A percentile compares a stretch with the other conserved stretches of the same genome.
Conservation (phyloP, 2,888 invertebrate genomes). For the Leptinotarsa haldemani region DNA sequence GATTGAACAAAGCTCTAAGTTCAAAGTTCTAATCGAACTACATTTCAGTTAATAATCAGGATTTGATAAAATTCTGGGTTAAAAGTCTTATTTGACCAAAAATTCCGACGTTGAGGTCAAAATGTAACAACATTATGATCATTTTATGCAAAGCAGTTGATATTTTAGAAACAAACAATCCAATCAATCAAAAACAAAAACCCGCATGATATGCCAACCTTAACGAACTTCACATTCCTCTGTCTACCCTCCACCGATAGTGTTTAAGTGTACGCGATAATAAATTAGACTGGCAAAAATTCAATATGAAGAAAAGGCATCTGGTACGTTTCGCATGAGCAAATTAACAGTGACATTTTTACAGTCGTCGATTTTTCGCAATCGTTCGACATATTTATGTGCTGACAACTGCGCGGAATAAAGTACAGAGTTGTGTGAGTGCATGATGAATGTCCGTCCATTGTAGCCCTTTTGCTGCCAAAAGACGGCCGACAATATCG, state of each 20-base stretch:
- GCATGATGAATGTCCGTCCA: constrained; percentile 62
- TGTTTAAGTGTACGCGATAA: constrained; percentile 24
- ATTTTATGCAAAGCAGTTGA: too few species aligned
- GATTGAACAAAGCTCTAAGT: too few species aligned
- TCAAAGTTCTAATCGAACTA: too few species aligned
- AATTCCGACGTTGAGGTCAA: too few species aligned
- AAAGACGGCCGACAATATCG: constrained; percentile 64
- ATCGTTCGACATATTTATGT: constrained; percentile 65
- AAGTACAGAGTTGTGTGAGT: constrained; percentile 53
- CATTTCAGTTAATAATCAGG: too few species aligned
- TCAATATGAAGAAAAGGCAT: constrained; percentile 61
- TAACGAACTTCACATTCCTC: neutral
- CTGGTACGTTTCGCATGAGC: constrained; percentile 63
- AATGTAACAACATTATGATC: too few species aligned
- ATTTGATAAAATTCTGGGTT: too few species aligned
- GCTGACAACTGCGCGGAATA: constrained; percentile 63
- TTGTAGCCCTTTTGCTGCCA: constrained; percentile 62
- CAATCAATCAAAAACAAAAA: too few species aligned
- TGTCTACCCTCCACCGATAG: constrained; percentile 3
- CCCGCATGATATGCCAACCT: neutral
- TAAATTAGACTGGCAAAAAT: constrained; percentile 53
- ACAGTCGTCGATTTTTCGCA: constrained; percentile 61
- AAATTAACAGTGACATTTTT: constrained; percentile 65
- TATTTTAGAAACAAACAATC: too few species aligned
- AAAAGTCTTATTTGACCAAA: too few species aligned